Base-by-base conservation (phyloP, 2,888 invertebrate species). In the Andrena marginata region DNA sequence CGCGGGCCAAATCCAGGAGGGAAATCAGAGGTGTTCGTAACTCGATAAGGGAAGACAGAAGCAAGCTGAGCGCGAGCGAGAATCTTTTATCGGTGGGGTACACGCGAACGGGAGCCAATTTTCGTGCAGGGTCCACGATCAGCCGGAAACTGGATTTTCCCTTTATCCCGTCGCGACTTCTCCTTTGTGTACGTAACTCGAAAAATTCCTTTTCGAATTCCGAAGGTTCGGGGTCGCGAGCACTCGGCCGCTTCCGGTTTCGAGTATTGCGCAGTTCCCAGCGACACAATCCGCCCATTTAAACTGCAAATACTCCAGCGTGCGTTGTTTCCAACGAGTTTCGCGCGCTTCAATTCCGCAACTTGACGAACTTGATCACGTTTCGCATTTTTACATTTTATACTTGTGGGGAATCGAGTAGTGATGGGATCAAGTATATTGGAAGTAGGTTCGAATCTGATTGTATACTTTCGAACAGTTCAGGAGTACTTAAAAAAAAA, bases 1-100 rank as follows among this genome's bases (percentile, higher is more conserved):
- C 13, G 16, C 33, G 7, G 13, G n/a, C 10, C n/a, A 13, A 42
- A 8, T 31, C 54, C 13, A 35, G 10, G 33, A 65, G 35, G 54
- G 29, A 51, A 49, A 62, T 51, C 20, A 13, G 4, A 3, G 2
- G 13, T 2, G 56, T 20, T 56, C 10, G 29, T 26, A 26, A 31
- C 10, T 10, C 42, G 29, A 54, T 51, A 31, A 26, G 31, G 13
- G 10, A 48, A 73, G 64, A 29, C 49, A 31, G 64, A 64, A 59
- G 70, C 51, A 8, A 76, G 42, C 54, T 20, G 3, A 10, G 16
- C 31, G 31, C 8, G 20, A 49, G n/a, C 56, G 29, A 13, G 16
- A 65, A 65, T 60, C 29, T 26, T 60, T 74, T 77, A 74, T 77
- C 77, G n/a, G 16, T n/a, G 10, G 49, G 23, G 10, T 74, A 49